A percentile compares a stretch with the other conserved stretches of the same genome.
phyloP scores from a whole-genome alignment of 2,113 vertebrate genomes.

The Alethe castanea region DNA sequence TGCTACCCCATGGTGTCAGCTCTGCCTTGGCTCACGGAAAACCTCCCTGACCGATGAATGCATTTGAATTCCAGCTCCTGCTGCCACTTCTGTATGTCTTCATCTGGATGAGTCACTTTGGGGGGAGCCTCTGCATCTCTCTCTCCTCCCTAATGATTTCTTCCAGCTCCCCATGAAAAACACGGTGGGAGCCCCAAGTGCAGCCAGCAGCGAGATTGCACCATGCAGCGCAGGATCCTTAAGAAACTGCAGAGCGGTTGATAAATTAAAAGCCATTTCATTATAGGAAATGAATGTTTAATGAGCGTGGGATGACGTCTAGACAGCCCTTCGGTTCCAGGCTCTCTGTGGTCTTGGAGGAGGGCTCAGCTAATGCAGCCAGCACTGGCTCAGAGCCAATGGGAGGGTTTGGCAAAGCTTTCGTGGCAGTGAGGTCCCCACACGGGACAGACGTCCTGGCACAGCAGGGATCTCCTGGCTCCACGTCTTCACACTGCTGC shows the following conservation, averaged over 20 bases:
- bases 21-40: not conserved
- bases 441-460: not conserved
- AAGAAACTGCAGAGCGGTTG: not conserved
- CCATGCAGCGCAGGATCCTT: rapidly evolving
- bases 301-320: conserved; percentile 50
- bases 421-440: not conserved
- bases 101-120: not conserved
- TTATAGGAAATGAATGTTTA: conserved; percentile 64
- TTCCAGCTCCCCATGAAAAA: not conserved
- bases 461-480: not conserved
- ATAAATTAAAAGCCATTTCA: conserved; percentile 63
- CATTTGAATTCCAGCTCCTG: not conserved
- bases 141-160: not conserved
- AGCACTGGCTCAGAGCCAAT: rapidly evolving
- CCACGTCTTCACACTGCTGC: not conserved
- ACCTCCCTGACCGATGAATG: not conserved
- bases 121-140: not conserved
- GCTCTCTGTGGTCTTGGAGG: not conserved
- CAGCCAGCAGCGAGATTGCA: not conserved
- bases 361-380: not conserved
- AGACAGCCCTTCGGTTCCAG: not conserved
- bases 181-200: rapidly evolving
- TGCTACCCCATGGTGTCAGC: not conserved
- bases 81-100: not conserved
- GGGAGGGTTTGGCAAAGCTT: not conserved